Evolutionary conservation across 1,140 invertebrate genomes (phyloP).

Genomic region (Eupristina koningsbergeri): DNA sequence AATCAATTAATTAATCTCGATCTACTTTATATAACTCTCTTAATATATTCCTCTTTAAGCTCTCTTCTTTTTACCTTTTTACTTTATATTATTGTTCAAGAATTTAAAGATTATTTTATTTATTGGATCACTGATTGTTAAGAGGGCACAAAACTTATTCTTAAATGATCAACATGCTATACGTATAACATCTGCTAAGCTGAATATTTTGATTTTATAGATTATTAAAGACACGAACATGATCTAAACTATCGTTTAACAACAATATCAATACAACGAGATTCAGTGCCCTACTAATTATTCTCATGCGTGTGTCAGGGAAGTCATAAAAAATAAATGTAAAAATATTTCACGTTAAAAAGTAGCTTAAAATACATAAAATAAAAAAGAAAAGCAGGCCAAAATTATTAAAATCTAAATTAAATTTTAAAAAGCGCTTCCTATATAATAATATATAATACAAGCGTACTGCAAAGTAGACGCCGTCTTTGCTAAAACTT

Average conservation of each 20-base stretch:
- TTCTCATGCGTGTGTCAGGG: not conserved
- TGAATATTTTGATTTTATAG: slow-evolving; percentile 31
- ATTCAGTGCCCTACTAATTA: slow-evolving; percentile 7
- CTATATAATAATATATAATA: not conserved
- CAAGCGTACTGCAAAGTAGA: not conserved
- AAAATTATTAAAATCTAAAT: not conserved
- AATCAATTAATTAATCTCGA: slow-evolving; percentile 14
- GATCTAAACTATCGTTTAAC: slow-evolving; percentile 15
- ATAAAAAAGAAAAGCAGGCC: too few species aligned
- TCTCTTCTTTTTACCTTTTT: slow-evolving; percentile 7
- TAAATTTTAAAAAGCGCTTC: not conserved
- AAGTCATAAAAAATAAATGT: not conserved
- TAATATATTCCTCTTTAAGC: slow-evolving; percentile 32
- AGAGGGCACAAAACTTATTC: slow-evolving; percentile 12
- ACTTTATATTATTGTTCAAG: slow-evolving; percentile 11
- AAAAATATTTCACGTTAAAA: not conserved
- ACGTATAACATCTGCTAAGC: slow-evolving; percentile 3
- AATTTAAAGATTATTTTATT: slow-evolving; percentile 16
- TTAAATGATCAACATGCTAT: not conserved
- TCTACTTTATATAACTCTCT: slow-evolving; percentile 37
- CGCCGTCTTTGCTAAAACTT: not conserved
- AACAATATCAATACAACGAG: slow-evolving; percentile 19
- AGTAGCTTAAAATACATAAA: not conserved
- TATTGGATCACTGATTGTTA: slow-evolving; percentile 4
- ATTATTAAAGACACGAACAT: slow-evolving; percentile 13